Evolutionary conservation across 2,888 invertebrate genomes (phyloP).

Genomic region (Eupithecia insigniata): DNA sequence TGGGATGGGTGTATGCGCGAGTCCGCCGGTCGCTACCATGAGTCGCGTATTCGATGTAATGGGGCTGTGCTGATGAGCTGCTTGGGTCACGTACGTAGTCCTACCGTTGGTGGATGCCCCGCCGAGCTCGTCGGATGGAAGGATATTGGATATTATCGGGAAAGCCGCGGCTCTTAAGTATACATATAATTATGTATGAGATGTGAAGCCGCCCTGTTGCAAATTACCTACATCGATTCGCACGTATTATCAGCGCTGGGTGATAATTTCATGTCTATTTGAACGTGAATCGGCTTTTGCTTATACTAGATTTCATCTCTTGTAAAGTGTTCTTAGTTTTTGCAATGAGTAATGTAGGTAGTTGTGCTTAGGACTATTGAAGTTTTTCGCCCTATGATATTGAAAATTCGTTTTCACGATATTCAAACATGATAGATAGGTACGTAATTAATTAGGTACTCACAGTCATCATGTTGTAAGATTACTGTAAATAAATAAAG

Average conservation of each 20-base stretch:
- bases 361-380: background rate
- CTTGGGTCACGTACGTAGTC: conserved; percentile 51
- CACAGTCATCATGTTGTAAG: background rate
- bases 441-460: too few relatives aligned
- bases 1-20: conserved; percentile 57
- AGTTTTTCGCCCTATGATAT: background rate
- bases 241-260: conserved; percentile 50
- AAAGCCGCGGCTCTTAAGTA: conserved; percentile 48
- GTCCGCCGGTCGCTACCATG: conserved; percentile 50
- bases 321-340: background rate
- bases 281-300: background rate
- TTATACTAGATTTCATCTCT: background rate
- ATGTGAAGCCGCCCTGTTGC: conserved; percentile 71
- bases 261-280: conserved; percentile 43
- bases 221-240: conserved; percentile 71
- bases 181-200: conserved; percentile 47
- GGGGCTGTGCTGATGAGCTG: conserved; percentile 50
- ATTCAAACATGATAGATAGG: background rate
- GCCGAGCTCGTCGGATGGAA: conserved; percentile 40
- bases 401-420: background rate
- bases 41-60: conserved; percentile 55
- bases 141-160: conserved; percentile 51
- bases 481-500: background rate
- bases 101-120: conserved; percentile 35
- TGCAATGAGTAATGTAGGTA: background rate